These are phyloP conservation scores for Mandrillus leucophaeus DNA, from an alignment of 2,113 vertebrate species.

Conservation along the genomic window DNA sequence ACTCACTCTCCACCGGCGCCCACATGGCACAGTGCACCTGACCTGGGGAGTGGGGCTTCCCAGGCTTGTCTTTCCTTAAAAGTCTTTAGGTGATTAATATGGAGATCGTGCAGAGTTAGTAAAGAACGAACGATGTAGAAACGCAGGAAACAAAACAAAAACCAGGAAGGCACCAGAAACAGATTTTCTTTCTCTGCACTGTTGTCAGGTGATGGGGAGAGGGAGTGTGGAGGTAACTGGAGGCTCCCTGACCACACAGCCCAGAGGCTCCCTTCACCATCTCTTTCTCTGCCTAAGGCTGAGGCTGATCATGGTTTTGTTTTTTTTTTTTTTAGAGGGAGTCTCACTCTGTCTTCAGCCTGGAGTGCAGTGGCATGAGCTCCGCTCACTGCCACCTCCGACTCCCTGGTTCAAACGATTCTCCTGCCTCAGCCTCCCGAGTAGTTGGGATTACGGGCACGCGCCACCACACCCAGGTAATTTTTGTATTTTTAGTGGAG, in stretches of 20 bases:
- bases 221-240: rapidly evolving
- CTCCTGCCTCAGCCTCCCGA: too few relatives aligned
- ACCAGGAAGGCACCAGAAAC: rapidly evolving
- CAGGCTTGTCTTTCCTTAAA: too few relatives aligned
- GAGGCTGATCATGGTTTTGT: too few relatives aligned
- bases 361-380: too few relatives aligned
- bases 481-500: too few relatives aligned
- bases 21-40: rapidly evolving
- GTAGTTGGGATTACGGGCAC: too few relatives aligned
- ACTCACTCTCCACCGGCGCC: rapidly evolving
- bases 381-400: too few relatives aligned
- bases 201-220: rapidly evolving
- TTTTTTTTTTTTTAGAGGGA: rapidly evolving
- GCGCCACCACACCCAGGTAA: too few relatives aligned
- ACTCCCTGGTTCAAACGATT: too few relatives aligned
- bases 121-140: rapidly evolving
- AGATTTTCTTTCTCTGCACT: rapidly evolving
- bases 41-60: rapidly evolving
- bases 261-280: rapidly evolving
- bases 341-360: too few relatives aligned
- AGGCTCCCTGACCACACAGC: background rate
- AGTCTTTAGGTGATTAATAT: rapidly evolving
- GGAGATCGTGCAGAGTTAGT: rapidly evolving
- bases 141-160: rapidly evolving
- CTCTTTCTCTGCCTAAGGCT: background rate